Percentiles rank a stretch among this genome's conserved stretches.
Evolutionary conservation across 2,113 vertebrate species (phyloP).

Genomic region (Dolichallabes microphthalmus): DNA sequence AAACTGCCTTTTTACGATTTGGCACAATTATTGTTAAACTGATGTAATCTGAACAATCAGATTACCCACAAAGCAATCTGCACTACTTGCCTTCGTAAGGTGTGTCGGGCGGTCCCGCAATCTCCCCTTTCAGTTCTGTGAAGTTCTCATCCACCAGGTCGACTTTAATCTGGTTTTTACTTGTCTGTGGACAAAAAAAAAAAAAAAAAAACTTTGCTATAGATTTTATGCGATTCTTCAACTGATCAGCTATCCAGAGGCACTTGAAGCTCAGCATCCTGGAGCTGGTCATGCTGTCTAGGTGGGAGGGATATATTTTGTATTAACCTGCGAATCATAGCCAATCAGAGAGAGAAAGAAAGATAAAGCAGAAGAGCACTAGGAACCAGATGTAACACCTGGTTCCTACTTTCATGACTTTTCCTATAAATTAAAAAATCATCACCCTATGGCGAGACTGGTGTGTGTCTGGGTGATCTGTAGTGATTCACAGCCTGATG

Average conservation of each 20-base stretch:
- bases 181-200: slow-evolving; percentile 79
- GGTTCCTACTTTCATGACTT: no score
- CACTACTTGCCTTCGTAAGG: slow-evolving; percentile 93
- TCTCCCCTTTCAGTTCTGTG: slow-evolving; percentile 99
- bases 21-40: background rate
- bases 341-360: no score
- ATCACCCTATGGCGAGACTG: no score
- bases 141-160: slow-evolving; percentile 99
- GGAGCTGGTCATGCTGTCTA: no score
- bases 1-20: background rate
- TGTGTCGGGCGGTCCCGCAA: slow-evolving; percentile 97
- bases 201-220: background rate
- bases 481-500: no score
- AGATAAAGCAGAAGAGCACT: no score
- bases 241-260: no score
- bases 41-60: background rate
- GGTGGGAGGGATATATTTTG: no score
- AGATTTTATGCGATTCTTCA: background rate
- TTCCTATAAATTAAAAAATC: no score
- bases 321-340: background rate
- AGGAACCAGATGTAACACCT: no score
- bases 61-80: background rate
- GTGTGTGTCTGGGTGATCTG: no score
- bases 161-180: slow-evolving; percentile 99
- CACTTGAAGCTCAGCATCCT: no score